Evolutionary conservation across 1,140 invertebrate genomes (phyloP).

Genomic region (Heliconius himera): DNA sequence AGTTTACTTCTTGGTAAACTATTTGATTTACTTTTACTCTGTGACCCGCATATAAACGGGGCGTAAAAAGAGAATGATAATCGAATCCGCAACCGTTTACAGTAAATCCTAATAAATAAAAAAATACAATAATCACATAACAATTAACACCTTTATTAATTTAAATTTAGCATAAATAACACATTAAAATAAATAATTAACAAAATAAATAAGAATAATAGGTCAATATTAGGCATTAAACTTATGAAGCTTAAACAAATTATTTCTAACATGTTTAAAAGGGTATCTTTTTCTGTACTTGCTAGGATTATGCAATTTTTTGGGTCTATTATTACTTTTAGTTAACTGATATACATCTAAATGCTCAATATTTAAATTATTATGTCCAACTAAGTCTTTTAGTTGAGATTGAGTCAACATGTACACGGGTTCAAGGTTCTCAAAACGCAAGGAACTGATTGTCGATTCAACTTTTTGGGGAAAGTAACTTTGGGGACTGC

Average conservation of each 20-base stretch:
- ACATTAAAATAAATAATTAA: not conserved
- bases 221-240: conserved; percentile 29
- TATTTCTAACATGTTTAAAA: conserved; percentile 53
- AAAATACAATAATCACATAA: too few species aligned
- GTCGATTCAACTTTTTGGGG: conserved; percentile 37
- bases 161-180: not conserved
- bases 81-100: too few species aligned
- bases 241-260: conserved; percentile 58
- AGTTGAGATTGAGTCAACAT: conserved; percentile 66
- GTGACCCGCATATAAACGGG: too few species aligned
- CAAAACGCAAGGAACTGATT: conserved; percentile 36
- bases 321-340: conserved; percentile 41
- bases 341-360: conserved; percentile 63
- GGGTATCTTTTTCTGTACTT: conserved; percentile 55
- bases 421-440: conserved; percentile 59
- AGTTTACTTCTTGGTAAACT: too few species aligned
- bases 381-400: conserved; percentile 59
- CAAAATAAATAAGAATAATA: not conserved
- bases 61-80: too few species aligned
- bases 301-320: conserved; percentile 44
- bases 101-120: too few species aligned
- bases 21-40: too few species aligned
- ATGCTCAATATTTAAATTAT: conserved; percentile 70
- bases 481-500: conserved; percentile 25
- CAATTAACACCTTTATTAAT: too few species aligned